Conservation (phyloP, 2,113 vertebrate species). For the Hydrochoerus hydrochaeris region DNA sequence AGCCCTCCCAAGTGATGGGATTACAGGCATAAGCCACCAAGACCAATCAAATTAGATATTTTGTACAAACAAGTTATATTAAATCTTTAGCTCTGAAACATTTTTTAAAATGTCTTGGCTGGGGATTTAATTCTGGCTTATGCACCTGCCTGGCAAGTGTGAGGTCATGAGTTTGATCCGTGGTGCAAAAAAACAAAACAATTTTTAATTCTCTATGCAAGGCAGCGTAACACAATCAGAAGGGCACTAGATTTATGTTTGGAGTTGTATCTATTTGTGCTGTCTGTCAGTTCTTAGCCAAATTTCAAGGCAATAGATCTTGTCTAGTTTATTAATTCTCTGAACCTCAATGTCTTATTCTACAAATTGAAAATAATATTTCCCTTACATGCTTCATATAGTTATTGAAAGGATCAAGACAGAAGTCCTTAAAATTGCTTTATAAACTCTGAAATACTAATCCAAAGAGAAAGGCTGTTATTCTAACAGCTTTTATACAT, state of each 20-base stretch:
- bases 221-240: not conserved
- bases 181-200: too few species aligned
- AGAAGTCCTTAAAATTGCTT: constrained; percentile 30
- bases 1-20: too few species aligned
- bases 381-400: not conserved
- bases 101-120: not conserved
- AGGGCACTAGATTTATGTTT: not conserved
- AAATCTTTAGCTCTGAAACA: not conserved
- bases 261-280: not conserved
- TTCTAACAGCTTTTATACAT: not conserved
- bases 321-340: not conserved
- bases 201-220: not conserved
- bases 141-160: too few species aligned
- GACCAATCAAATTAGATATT: not conserved
- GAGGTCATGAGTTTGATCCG: too few species aligned
- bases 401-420: constrained; percentile 11
- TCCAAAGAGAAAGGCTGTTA: not conserved
- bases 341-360: not conserved
- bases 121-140: too few species aligned
- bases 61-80: not conserved
- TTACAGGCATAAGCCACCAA: too few species aligned
- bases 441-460: constrained; percentile 27
- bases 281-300: not conserved
- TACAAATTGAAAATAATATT: constrained; percentile 37
- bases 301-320: not conserved